Base-by-base conservation (phyloP, 2,113 vertebrate species). In the Calidris pygmaea region DNA sequence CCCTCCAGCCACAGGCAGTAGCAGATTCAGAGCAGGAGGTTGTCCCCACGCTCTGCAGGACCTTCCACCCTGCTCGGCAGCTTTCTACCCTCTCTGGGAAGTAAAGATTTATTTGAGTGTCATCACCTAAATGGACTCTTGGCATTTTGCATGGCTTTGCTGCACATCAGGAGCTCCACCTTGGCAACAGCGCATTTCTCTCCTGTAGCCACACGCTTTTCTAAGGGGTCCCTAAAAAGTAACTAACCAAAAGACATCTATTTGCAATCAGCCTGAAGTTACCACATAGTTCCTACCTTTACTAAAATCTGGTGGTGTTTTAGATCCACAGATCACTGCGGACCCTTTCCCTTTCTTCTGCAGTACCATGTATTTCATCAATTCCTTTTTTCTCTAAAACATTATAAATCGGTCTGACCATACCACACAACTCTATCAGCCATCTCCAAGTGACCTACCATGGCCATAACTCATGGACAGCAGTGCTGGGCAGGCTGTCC, bases 351-450 rank as follows among this genome's bases (percentile, higher is more conserved):
- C 27, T 84, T 53, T 58, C 48, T 81, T 50, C 50, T 59, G 22
- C 19, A 32, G 34, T 43, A 39, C 45, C 22, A 32, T 0, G 0
- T 39, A 66, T 70, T 80, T 74, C 18, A 53, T 22, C 9, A 9
- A 11, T 23, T 58, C 65, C 10, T 71, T 73, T 81, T 77, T 74
- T 29, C 34, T 62, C 50, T 86, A 74, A 89, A 94, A 43, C 13
- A 32, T 55, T 53, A 47, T 11, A 39, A 65, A 53, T 32, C 26
- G 10, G 13, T 62, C 63, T 53, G 32, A 30, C 13, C 18, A 5
- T 18, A 35, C 12, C 9, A 56, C 21, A 39, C 8, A 41, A 65
- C 59, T 72, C 47, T 47, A 23, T 68, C 70, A 50, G n/a, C 20
- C 22, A 35, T 67, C 73, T 85, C 41, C 52, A 71, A 48, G 32